phyloP scores from a whole-genome alignment of 2,888 invertebrate species.

The Pemphredon lugubris region DNA sequence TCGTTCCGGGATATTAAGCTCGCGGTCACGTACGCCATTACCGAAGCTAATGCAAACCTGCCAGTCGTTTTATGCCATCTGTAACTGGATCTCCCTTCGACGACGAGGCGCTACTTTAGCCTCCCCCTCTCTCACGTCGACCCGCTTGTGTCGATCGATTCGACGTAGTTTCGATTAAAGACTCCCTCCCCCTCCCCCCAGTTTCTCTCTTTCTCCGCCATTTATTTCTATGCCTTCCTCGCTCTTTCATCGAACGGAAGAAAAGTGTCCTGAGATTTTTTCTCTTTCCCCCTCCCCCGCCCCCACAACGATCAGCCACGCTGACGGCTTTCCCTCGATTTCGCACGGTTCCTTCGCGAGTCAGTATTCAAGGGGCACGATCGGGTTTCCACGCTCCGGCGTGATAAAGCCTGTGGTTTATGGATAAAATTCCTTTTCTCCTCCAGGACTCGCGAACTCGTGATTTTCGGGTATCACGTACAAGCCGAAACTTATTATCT shows the following conservation, averaged over 20 bases:
- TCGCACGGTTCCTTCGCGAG: conserved; percentile 41
- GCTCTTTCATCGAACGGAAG: conserved; percentile 39
- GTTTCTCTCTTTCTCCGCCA: conserved; percentile 26
- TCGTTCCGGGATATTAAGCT: conserved; percentile 69
- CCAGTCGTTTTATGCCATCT: conserved; percentile 75
- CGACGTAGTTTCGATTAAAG: conserved; percentile 68
- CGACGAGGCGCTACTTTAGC: conserved; percentile 54
- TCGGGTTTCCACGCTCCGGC: conserved; percentile 49
- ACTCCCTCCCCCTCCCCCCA: conserved; percentile 43
- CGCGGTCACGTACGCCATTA: conserved; percentile 77
- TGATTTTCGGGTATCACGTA: conserved; percentile 25
- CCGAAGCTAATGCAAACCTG: conserved; percentile 75
- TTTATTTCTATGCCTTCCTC: conserved; percentile 16
- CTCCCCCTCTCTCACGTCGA: conserved; percentile 36
- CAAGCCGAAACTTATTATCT: conserved; percentile 30
- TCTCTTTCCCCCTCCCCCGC: conserved; percentile 34
- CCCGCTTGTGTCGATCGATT: conserved; percentile 65
- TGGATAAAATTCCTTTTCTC: conserved; percentile 56
- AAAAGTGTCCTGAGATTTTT: conserved; percentile 66
- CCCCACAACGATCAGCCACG: conserved; percentile 9
- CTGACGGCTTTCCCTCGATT: conserved; percentile 22
- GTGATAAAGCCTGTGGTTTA: conserved; percentile 65
- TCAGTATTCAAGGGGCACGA: conserved; percentile 60
- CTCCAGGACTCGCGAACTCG: conserved; percentile 16
- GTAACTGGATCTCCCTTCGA: conserved; percentile 72